A percentile compares a stretch with the other conserved stretches of the same genome.
Evolutionary conservation across 2,113 vertebrate genomes (phyloP).

Genomic region (Peromyscus polionotus): DNA sequence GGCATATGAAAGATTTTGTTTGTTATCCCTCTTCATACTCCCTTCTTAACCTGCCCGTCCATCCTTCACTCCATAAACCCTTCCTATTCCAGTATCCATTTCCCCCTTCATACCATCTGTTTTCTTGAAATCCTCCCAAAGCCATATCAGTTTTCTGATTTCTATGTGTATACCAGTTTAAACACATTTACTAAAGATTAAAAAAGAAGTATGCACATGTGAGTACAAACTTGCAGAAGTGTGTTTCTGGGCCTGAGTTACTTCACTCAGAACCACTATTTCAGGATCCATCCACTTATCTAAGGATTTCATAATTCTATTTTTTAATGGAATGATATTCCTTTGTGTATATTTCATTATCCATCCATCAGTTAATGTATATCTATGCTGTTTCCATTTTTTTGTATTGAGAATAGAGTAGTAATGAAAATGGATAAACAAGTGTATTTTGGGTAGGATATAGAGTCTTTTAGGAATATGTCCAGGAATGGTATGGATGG

Average conservation of each 20-base stretch:
- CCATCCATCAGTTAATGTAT: background rate
- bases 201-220: background rate
- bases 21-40: background rate
- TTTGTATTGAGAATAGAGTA: background rate
- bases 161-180: background rate
- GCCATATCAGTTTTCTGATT: background rate
- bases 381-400: background rate
- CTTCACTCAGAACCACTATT: background rate
- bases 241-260: background rate
- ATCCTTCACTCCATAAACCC: background rate
- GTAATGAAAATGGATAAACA: background rate
- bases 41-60: background rate
- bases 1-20: background rate
- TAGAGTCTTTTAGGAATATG: background rate
- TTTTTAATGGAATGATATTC: background rate
- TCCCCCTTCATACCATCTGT: background rate
- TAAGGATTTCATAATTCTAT: background rate
- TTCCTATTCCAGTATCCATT: background rate
- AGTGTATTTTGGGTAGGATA: background rate
- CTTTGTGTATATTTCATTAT: background rate
- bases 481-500: background rate
- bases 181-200: background rate
- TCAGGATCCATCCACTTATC: background rate
- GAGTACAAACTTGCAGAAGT: background rate
- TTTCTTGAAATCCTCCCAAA: background rate